These are phyloP conservation scores for Athene cunicularia DNA, from an alignment of 2,113 vertebrate genomes.

Conservation along the genomic window DNA sequence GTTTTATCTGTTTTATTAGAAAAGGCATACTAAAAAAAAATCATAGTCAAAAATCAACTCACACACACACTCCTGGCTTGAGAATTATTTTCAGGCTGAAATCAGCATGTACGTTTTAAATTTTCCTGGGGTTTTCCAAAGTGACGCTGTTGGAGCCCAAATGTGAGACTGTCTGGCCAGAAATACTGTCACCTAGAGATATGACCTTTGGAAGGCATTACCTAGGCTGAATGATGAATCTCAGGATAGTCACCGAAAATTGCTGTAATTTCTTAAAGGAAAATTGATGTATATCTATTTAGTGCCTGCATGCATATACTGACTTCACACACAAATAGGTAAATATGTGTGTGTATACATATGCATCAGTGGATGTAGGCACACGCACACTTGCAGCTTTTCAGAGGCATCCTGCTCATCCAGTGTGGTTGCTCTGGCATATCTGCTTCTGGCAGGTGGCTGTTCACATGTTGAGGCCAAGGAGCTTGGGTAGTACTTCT, in stretches of 20 bases:
- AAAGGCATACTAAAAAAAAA: background rate
- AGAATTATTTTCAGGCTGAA: background rate
- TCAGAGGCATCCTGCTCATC: background rate
- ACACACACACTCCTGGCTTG: background rate
- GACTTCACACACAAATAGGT: background rate
- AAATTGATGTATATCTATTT: background rate
- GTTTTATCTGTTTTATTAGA: background rate
- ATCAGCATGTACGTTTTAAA: background rate
- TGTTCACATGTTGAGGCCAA: background rate
- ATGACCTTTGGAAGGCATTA: background rate
- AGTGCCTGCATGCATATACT: background rate
- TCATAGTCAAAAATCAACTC: background rate
- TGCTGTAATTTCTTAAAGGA: background rate
- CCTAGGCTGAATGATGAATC: background rate
- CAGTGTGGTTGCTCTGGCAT: background rate
- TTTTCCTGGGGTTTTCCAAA: background rate
- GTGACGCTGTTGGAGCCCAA: background rate
- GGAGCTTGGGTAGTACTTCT: background rate
- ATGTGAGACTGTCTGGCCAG: background rate
- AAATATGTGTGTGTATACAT: background rate
- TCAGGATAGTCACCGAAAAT: background rate
- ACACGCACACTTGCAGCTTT: background rate
- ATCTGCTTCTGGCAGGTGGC: background rate
- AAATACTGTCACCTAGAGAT: background rate
- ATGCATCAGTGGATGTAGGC: background rate